Conservation (phyloP, 2,113 vertebrate species). For the Phaetusa simplex region DNA sequence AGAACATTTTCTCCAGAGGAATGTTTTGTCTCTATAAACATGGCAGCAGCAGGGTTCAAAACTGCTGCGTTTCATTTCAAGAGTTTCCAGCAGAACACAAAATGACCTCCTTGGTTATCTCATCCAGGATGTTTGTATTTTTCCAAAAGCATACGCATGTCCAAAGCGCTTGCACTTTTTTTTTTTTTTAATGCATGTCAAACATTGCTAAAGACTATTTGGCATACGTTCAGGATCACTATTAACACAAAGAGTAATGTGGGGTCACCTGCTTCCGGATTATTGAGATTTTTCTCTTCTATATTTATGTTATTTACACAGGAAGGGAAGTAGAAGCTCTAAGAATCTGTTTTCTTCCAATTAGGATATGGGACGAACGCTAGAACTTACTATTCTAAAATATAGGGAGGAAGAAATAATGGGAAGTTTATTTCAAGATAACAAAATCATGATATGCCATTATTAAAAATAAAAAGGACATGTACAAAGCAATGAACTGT, state of each 20-base stretch:
- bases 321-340: not conserved
- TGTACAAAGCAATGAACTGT: not conserved
- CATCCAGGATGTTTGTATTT: conserved; percentile 22
- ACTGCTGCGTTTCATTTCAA: not conserved
- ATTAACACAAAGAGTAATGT: not conserved
- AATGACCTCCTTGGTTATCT: not conserved
- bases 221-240: not conserved
- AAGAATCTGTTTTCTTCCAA: not conserved
- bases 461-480: not conserved
- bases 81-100: not conserved
- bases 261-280: not conserved
- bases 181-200: not conserved
- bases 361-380: not conserved
- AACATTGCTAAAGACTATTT: not conserved
- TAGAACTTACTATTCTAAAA: not conserved
- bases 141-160: not conserved
- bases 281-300: not conserved
- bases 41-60: not conserved
- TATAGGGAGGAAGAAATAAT: not conserved
- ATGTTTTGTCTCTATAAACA: not conserved
- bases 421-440: not conserved
- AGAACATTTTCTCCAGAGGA: not conserved
- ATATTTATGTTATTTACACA: not conserved
- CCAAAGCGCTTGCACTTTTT: not conserved
- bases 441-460: not conserved